A percentile compares a stretch with the other conserved stretches of the same genome.
These are phyloP conservation scores for Branchinecta lindahli DNA, from an alignment of 1,140 invertebrate species.

Conservation along the genomic window DNA sequence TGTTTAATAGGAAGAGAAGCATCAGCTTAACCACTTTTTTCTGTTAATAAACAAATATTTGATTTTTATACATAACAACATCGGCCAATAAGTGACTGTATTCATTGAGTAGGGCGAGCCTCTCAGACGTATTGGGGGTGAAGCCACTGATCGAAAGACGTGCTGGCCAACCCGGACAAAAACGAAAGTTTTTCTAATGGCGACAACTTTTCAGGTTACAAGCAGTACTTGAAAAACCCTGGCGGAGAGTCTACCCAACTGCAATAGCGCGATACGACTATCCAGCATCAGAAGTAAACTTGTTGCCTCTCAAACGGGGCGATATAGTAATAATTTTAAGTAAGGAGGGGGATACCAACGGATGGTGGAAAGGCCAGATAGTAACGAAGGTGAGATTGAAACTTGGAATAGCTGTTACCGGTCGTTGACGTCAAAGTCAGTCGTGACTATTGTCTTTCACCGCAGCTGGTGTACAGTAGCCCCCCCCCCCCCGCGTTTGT, in stretches of 20 bases:
- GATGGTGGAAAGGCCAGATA: constrained; percentile 64
- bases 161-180: too few relatives aligned
- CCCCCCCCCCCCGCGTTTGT: too few relatives aligned
- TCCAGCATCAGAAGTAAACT: constrained; percentile 49
- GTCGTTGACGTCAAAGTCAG: neutral
- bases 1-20: too few relatives aligned
- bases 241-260: constrained; percentile 41
- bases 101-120: too few relatives aligned
- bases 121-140: too few relatives aligned
- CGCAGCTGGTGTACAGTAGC: too few relatives aligned
- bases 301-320: constrained; percentile 56
- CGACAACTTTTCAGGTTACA: constrained; percentile 39
- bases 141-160: too few relatives aligned
- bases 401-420: neutral
- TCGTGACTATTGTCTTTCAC: neutral
- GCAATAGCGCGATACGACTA: constrained; percentile 60
- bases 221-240: constrained; percentile 56
- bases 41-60: too few relatives aligned
- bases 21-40: too few relatives aligned
- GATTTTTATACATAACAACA: too few relatives aligned
- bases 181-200: too few relatives aligned
- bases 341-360: constrained; percentile 57
- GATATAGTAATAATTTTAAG: constrained; percentile 58
- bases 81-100: too few relatives aligned
- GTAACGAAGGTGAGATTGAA: constrained; percentile 37